Percentiles rank a stretch among this genome's conserved stretches.
These are phyloP conservation scores for Caranx melampygus DNA, from an alignment of 2,113 vertebrate genomes.

Conservation along the genomic window DNA sequence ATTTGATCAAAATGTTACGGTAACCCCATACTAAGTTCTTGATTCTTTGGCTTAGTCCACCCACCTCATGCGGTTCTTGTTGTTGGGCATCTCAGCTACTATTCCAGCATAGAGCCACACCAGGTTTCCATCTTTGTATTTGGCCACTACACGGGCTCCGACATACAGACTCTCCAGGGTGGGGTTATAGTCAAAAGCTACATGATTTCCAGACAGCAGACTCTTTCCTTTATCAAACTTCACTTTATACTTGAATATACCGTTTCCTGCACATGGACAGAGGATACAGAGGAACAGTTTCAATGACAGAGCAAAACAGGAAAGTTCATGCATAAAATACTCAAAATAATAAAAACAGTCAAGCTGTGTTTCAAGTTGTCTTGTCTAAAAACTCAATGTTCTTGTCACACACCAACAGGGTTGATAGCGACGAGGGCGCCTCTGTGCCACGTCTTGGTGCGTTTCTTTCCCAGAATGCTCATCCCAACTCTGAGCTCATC, in stretches of 20 bases:
- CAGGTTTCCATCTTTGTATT: constrained; percentile 96
- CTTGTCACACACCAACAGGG: constrained; percentile 82
- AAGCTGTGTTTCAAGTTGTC: constrained; percentile 16
- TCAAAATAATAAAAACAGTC: background rate
- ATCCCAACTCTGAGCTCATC: constrained; percentile 91
- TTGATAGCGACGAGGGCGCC: constrained; percentile 92
- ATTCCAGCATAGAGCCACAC: constrained; percentile 98
- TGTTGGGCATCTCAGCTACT: constrained; percentile 95
- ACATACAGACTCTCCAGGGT: constrained; percentile 89
- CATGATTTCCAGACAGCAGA: constrained; percentile 96
- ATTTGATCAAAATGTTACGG: background rate
- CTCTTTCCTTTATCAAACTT: constrained; percentile 99
- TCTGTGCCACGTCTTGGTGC: constrained; percentile 97
- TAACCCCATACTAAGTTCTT: background rate
- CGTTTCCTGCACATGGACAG: constrained; percentile 80
- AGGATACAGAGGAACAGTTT: background rate
- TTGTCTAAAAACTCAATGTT: background rate
- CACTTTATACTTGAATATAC: constrained; percentile 92
- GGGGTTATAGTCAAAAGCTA: constrained; percentile 96
- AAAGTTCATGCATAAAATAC: background rate
- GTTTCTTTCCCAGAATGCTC: constrained; percentile 95
- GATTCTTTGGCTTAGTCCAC: background rate
- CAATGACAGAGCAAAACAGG: constrained; percentile 1
- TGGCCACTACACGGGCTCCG: constrained; percentile 95
- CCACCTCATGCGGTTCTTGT: constrained; percentile 96